Percentiles rank a stretch among this genome's conserved stretches.
These are phyloP conservation scores for Unio pictorum DNA, from an alignment of 2,888 invertebrate genomes.

Conservation along the genomic window DNA sequence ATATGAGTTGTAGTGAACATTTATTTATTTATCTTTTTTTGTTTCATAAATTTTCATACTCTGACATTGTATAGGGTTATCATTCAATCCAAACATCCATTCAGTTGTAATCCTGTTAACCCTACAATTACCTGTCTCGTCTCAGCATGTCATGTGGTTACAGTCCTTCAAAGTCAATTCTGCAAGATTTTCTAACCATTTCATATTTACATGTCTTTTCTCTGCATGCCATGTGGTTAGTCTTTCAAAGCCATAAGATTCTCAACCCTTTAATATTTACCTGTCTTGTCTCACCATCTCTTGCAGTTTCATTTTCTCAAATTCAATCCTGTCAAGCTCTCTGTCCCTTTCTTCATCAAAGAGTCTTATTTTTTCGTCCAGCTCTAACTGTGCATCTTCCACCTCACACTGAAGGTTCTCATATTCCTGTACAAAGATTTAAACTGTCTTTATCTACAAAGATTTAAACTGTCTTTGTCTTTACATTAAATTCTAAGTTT, in stretches of 20 bases:
- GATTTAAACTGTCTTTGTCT: too few species aligned
- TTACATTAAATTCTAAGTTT: too few species aligned
- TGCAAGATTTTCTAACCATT: neutral
- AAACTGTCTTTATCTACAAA: neutral
- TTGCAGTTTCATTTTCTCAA: slow-evolving; percentile 62
- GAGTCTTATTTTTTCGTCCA: slow-evolving; percentile 52
- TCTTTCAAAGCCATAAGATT: too few species aligned
- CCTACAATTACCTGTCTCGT: too few species aligned
- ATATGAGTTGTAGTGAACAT: too few species aligned
- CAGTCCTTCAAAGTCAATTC: neutral
- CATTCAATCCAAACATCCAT: too few species aligned
- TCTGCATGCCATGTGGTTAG: neutral
- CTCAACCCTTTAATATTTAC: slow-evolving; percentile 22
- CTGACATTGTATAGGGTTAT: too few species aligned
- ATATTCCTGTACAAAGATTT: slow-evolving; percentile 72
- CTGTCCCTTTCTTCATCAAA: slow-evolving; percentile 61
- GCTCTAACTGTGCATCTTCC: slow-evolving; percentile 70
- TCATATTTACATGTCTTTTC: slow-evolving; percentile 59
- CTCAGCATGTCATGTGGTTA: too few species aligned
- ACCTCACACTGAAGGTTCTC: slow-evolving; percentile 82
- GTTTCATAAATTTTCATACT: too few species aligned
- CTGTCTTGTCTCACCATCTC: slow-evolving; percentile 66
- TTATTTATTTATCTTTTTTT: too few species aligned
- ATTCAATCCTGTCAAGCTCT: slow-evolving; percentile 64
- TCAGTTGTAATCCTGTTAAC: too few species aligned